Conservation (phyloP, 2,888 invertebrate genomes). For the Tiliacea citrago region DNA sequence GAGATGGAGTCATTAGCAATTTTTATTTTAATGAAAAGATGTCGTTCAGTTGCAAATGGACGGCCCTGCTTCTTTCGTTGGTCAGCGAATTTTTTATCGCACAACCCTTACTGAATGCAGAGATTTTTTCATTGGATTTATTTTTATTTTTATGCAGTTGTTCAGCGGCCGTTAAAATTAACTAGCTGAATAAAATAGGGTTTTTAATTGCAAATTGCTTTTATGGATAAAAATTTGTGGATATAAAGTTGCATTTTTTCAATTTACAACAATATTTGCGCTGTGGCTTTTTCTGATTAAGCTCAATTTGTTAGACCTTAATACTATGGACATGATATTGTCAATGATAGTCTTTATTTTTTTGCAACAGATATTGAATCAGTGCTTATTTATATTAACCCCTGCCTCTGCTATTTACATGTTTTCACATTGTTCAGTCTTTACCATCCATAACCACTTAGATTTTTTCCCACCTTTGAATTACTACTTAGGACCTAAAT, state of each 20-base stretch:
- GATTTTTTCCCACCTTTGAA: background rate
- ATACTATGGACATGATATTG: background rate
- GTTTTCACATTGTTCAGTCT: background rate
- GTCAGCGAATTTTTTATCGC: constrained; percentile 84
- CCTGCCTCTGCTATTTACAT: background rate
- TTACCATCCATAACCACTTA: background rate
- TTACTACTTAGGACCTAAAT: background rate
- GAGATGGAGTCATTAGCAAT: constrained; percentile 88
- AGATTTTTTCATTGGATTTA: constrained; percentile 63
- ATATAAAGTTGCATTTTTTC: constrained; percentile 22
- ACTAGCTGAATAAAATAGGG: constrained; percentile 34
- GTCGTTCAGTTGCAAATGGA: constrained; percentile 74
- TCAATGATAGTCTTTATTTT: background rate
- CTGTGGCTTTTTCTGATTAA: background rate
- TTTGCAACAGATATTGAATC: background rate
- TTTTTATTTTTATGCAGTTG: constrained; percentile 59
- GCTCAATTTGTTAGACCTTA: background rate
- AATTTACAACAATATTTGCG: background rate
- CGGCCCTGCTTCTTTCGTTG: constrained; percentile 72
- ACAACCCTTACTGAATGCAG: constrained; percentile 69
- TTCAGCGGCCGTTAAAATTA: constrained; percentile 45
- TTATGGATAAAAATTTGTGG: constrained; percentile 34
- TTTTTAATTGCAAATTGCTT: constrained; percentile 53
- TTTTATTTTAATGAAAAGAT: constrained; percentile 87
- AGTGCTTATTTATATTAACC: background rate